These are phyloP conservation scores for Drosophila quinaria DNA, from an alignment of 2,888 invertebrate species.

Conservation along the genomic window DNA sequence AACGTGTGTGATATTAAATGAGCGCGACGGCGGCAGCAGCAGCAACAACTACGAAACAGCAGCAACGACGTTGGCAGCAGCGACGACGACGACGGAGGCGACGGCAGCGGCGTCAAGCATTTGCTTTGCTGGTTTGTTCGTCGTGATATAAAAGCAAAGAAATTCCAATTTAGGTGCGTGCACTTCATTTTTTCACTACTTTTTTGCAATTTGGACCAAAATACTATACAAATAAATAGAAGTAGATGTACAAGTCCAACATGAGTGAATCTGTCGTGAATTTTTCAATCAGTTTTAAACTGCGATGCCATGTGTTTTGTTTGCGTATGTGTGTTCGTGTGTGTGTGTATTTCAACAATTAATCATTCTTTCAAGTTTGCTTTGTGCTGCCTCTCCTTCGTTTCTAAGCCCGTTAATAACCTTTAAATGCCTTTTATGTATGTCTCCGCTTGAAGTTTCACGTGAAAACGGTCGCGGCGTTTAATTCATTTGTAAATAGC, in stretches of 20 bases:
- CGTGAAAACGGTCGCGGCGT: slow-evolving; percentile 20
- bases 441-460: slow-evolving; percentile 17
- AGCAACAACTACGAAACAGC: slow-evolving; percentile 43
- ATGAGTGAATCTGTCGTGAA: slow-evolving; percentile 6
- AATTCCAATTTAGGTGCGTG: slow-evolving; percentile 76
- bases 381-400: slow-evolving; percentile 31
- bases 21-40: slow-evolving; percentile 49
- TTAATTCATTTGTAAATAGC: slow-evolving; percentile 49
- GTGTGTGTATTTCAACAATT: slow-evolving; percentile 49
- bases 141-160: slow-evolving; percentile 59
- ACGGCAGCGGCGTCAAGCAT: slow-evolving; percentile 35
- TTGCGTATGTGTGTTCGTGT: slow-evolving; percentile 4
- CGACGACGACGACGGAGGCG: slow-evolving; percentile 38
- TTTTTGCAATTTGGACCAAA: slow-evolving; percentile 9
- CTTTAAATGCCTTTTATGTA: slow-evolving; percentile 54
- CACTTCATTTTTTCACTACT: slow-evolving; percentile 12
- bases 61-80: slow-evolving; percentile 43
- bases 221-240: neutral
- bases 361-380: slow-evolving; percentile 58
- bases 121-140: slow-evolving; percentile 59
- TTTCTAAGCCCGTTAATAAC: slow-evolving; percentile 58
- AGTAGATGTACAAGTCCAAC: too few relatives aligned
- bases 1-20: slow-evolving; percentile 79
- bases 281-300: slow-evolving; percentile 50
- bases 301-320: slow-evolving; percentile 40